Conservation (phyloP, 1,140 invertebrate genomes). For the Oreohelix idahoensis region DNA sequence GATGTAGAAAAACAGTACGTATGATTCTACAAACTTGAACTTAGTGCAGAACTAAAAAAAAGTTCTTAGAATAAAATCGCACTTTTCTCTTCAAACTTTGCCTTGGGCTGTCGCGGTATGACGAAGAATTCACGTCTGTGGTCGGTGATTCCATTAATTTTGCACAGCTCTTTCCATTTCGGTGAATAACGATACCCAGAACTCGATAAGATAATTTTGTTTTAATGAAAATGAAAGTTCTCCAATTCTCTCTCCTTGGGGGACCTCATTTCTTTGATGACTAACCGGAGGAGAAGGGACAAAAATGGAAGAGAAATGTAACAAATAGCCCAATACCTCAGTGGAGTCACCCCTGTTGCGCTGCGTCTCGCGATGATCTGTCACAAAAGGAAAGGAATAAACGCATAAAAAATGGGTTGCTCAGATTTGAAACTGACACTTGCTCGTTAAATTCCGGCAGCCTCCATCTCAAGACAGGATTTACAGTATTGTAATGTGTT, state of each 20-base stretch:
- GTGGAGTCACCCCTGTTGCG: no score
- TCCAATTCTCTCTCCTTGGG: neutral
- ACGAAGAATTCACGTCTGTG: neutral
- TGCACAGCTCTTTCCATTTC: neutral
- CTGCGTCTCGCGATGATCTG: no score
- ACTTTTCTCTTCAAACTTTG: neutral
- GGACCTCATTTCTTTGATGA: neutral
- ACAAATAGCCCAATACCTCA: neutral
- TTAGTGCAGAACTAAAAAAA: neutral
- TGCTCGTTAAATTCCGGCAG: no score
- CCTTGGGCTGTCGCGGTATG: neutral
- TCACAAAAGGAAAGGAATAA: no score
- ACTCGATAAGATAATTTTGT: slow-evolving; percentile 21
- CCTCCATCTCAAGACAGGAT: no score
- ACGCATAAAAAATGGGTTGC: no score
- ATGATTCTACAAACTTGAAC: no score
- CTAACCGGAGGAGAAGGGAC: neutral
- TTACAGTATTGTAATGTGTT: no score
- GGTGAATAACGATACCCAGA: neutral
- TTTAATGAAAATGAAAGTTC: slow-evolving; percentile 20
- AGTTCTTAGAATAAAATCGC: neutral
- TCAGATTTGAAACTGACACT: no score
- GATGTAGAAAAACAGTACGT: no score
- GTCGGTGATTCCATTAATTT: slow-evolving; percentile 4
- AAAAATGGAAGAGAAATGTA: neutral